Evolutionary conservation across 2,888 invertebrate species (phyloP).

Genomic region (Abscondita cerata): DNA sequence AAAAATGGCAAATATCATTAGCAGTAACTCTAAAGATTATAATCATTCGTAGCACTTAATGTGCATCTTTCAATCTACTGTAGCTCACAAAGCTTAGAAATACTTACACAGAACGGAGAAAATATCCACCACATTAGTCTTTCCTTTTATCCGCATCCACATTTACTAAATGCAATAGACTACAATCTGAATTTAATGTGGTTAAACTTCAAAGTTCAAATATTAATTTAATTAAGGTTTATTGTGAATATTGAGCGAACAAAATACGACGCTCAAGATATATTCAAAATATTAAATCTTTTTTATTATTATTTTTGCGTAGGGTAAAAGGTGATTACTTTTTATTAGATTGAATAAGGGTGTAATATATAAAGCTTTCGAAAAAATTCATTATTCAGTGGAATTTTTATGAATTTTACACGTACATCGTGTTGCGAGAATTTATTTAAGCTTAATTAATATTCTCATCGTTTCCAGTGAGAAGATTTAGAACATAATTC

Average conservation of each 20-base stretch:
- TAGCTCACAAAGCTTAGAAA: no score
- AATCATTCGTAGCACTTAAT: no score
- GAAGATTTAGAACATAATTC: not conserved
- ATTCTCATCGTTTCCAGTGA: not conserved
- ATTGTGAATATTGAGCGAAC: slow-evolving; percentile 9
- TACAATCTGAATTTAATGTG: slow-evolving; percentile 24
- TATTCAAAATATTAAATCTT: not conserved
- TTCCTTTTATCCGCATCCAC: not conserved
- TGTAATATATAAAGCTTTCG: not conserved
- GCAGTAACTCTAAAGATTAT: no score
- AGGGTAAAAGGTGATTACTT: not conserved
- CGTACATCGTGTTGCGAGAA: not conserved
- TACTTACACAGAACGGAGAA: no score
- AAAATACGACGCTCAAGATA: slow-evolving; percentile 11
- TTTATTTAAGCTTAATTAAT: slow-evolving; percentile 6
- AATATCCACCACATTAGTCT: not conserved
- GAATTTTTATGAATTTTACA: slow-evolving; percentile 5
- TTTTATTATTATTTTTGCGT: no score
- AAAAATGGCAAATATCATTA: no score
- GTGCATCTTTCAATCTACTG: no score
- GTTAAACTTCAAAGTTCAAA: slow-evolving; percentile 18
- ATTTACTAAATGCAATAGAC: slow-evolving; percentile 12
- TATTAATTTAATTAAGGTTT: slow-evolving; percentile 28
- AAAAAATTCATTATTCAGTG: not conserved
- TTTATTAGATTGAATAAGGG: not conserved